A percentile compares a stretch with the other conserved stretches of the same genome.
Evolutionary conservation across 2,113 vertebrate species (phyloP).

Genomic region (Amblyopsis rosae): DNA sequence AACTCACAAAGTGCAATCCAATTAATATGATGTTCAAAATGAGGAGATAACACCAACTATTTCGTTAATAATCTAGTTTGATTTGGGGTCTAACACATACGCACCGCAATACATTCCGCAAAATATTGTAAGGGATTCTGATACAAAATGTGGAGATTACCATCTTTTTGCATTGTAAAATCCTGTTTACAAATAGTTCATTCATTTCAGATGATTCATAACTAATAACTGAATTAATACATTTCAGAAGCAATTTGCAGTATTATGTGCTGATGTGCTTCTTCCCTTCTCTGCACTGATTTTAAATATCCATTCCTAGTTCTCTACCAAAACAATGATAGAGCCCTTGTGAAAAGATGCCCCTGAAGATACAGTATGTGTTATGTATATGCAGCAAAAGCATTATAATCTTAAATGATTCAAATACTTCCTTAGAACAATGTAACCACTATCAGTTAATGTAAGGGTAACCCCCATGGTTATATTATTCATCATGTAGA

Average conservation of each 20-base stretch:
- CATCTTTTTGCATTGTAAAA: conserved; percentile 21
- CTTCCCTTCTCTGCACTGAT: conserved; percentile 39
- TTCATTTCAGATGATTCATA: conserved; percentile 8
- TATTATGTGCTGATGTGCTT: conserved; percentile 37
- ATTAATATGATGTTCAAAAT: conserved; percentile 50
- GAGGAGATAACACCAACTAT: conserved; percentile 29
- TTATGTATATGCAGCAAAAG: conserved; percentile 17
- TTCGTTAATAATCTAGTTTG: conserved; percentile 39
- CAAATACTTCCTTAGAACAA: conserved; percentile 30
- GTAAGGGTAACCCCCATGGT: conserved; percentile 3
- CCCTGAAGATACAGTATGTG: conserved; percentile 36
- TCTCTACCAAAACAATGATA: conserved; percentile 38
- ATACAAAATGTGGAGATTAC: conserved; percentile 55
- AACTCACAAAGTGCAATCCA: conserved; percentile 59
- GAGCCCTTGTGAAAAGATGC: conserved; percentile 25
- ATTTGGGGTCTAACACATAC: conserved; percentile 50
- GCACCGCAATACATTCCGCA: conserved; percentile 66
- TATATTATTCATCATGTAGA: neutral
- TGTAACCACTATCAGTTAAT: conserved; percentile 16
- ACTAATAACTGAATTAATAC: conserved; percentile 21
- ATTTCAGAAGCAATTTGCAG: conserved; percentile 37
- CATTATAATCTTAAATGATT: conserved; percentile 25
- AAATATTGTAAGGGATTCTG: conserved; percentile 40
- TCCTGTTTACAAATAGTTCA: conserved; percentile 31
- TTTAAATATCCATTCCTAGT: conserved; percentile 23